Conservation (phyloP, 1,140 invertebrate species). For the Heterodera carotae region DNA sequence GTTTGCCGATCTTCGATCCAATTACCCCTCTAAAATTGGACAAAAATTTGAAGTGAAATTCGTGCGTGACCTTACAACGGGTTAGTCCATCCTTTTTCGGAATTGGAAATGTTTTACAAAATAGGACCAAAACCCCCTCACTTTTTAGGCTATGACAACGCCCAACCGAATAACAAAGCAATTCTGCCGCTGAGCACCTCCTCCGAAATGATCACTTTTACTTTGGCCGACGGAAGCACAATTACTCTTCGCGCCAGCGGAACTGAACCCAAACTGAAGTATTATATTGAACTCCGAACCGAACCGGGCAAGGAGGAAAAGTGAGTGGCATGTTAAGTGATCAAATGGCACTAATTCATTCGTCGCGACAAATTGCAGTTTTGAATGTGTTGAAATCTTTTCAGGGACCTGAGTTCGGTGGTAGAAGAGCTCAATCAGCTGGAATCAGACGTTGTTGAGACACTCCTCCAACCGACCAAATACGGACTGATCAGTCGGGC, state of each 20-base stretch:
- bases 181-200: constrained; percentile 76
- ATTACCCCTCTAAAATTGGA: constrained; percentile 72
- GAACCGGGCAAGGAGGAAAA: constrained; percentile 57
- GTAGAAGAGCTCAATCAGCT: constrained; percentile 45
- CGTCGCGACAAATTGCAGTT: too few species aligned
- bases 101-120: background rate
- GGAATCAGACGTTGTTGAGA: constrained; percentile 56
- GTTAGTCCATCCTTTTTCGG: constrained; percentile 71
- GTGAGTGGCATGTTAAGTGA: constrained; percentile 36
- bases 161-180: constrained; percentile 75
- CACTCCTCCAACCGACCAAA: constrained; percentile 52
- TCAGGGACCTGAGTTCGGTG: constrained; percentile 43
- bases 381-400: constrained; percentile 25
- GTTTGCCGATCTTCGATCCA: constrained; percentile 53
- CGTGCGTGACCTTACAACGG: constrained; percentile 82
- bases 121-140: too few species aligned
- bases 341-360: too few species aligned
- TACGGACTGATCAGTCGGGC: constrained; percentile 56
- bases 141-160: constrained; percentile 77
- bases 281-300: constrained; percentile 83
- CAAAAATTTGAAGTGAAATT: constrained; percentile 72
- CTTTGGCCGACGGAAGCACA: constrained; percentile 82
- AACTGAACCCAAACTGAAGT: constrained; percentile 97
- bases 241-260: constrained; percentile 90
- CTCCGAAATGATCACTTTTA: constrained; percentile 95